Conservation (phyloP, 2,113 vertebrate genomes). For the Cervus canadensis region DNA sequence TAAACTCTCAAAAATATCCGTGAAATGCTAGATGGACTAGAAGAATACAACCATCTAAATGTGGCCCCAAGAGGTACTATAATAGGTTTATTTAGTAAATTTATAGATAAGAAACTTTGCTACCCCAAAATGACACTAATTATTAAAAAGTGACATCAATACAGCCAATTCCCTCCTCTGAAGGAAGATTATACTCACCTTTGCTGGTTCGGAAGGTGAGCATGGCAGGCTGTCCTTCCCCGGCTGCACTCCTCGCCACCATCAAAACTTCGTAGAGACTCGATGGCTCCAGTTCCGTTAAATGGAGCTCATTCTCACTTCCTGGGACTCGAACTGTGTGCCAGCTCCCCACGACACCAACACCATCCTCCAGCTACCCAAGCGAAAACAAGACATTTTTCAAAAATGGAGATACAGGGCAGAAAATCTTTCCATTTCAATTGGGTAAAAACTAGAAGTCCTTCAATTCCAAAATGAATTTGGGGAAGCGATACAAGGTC, state of each 20-base stretch:
- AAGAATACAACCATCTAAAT: background rate
- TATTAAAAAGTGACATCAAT: background rate
- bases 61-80: background rate
- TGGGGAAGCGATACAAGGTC: background rate
- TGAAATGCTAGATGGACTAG: background rate
- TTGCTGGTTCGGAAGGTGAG: constrained; percentile 98
- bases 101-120: background rate
- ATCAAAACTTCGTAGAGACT: constrained; percentile 98
- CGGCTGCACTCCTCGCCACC: constrained; percentile 91
- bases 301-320: constrained; percentile 92
- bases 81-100: background rate
- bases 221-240: constrained; percentile 97
- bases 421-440: background rate
- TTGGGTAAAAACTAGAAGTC: background rate
- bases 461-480: background rate
- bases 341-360: constrained; percentile 85
- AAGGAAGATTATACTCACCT: constrained; percentile 78
- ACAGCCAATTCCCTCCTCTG: background rate
- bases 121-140: background rate
- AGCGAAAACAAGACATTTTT: constrained; percentile 12
- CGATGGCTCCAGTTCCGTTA: constrained; percentile 92
- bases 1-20: background rate
- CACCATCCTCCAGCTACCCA: constrained; percentile 88
- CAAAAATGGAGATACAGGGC: background rate
- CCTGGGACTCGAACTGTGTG: constrained; percentile 94